Conservation (phyloP, 2,888 invertebrate species). For the Dasysyrphus albostriatus region DNA sequence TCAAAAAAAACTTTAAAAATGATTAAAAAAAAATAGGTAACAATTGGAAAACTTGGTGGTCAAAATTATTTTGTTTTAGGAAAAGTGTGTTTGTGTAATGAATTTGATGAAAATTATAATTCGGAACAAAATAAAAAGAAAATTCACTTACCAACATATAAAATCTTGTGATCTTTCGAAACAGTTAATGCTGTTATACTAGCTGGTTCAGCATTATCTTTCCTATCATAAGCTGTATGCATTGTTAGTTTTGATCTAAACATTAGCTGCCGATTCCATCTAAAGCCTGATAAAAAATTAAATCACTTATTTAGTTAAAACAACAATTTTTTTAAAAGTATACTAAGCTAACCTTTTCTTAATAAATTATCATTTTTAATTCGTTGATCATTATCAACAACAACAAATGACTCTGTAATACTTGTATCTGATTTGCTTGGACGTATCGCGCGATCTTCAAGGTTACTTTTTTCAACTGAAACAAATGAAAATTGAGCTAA, state of each 20-base stretch:
- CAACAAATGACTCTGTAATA: constrained; percentile 94
- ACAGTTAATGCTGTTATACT: constrained; percentile 97
- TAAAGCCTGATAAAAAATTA: constrained; percentile 86
- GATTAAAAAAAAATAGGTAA: too few relatives aligned
- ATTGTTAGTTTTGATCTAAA: constrained; percentile 98
- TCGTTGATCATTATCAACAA: constrained; percentile 86
- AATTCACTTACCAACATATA: constrained; percentile 83
- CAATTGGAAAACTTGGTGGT: too few relatives aligned
- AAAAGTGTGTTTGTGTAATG: too few relatives aligned
- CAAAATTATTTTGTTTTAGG: too few relatives aligned
- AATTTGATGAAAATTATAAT: too few relatives aligned
- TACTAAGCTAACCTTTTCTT: constrained; percentile 80
- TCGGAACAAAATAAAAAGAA: not conserved
- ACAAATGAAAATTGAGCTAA: not conserved
- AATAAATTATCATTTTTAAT: constrained; percentile 80
- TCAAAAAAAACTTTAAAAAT: too few relatives aligned
- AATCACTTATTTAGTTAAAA: not conserved
- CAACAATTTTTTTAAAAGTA: too few relatives aligned
- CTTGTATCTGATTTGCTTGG: constrained; percentile 96
- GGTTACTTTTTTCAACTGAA: constrained; percentile 71
- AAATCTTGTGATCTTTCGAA: constrained; percentile 89
- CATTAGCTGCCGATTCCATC: constrained; percentile 96
- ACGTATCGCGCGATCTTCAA: constrained; percentile 88
- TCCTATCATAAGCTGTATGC: constrained; percentile 98
- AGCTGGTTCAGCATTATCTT: constrained; percentile 98